Base-by-base conservation (phyloP, 2,113 vertebrate species). In the Pachycephala philippinensis region DNA sequence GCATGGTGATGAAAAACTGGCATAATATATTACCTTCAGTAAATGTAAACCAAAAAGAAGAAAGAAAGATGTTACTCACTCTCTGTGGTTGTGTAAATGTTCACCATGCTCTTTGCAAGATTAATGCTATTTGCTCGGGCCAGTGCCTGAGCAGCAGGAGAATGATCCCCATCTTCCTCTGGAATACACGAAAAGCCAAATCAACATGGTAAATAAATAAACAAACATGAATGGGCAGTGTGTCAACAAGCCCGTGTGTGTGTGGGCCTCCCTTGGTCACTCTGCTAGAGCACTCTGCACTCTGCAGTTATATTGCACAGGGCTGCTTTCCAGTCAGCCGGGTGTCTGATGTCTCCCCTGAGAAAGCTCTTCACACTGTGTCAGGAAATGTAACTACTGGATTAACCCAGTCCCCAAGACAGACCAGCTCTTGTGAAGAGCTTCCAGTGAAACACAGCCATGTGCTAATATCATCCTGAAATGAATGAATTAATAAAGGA, bases 61-160 rank as follows among this genome's bases (percentile, higher is more conserved):
- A 93, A 76, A 90, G 35, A 63, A 88, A 84, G 61, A 53, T 14
- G 30, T 27, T 78, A 98, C 98, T 97, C 90, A 98, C 98, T 97
- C 64, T 98, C 98, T 27, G 95, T 95, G 75, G 93, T 97, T 75
- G 97, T 97, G 71, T 97, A 98, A 94, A 98, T 93, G 91, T 98
- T 98, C 90, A 98, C 97, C 97, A 98, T 97, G 92, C 98, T 98
- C 87, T 98, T 98, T 49, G 96, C 95, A 56, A 97, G 95, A 68
- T 83, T 95, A 70, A 91, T 70, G 56, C 49, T 94, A 33, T 96
- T 96, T 74, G 92, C 76, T 68, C 69, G 94, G 57, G 88, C 89
- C 93, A 94, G 15, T 24, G 93, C 94, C 89, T 95, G 94, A 94
- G 76, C 45, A 2, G 91, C 93, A 12, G 91, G 35, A 84, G 92